Evolutionary conservation across 2,797 vertebrate species (phyloP).

Genomic region (Phyllotis vaccarum): DNA sequence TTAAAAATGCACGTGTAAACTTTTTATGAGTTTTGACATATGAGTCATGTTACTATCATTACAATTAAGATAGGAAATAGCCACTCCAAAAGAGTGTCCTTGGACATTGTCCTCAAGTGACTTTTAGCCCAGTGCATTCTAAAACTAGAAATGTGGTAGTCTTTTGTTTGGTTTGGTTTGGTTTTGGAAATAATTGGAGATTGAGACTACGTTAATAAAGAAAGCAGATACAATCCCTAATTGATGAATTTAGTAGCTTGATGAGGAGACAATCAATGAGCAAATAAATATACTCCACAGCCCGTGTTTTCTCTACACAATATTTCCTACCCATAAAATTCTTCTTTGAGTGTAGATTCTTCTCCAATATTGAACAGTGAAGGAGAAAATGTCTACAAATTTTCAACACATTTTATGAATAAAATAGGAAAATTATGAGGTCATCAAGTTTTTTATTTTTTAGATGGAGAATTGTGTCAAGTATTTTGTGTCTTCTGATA

Average conservation of each 20-base stretch:
- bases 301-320: background rate
- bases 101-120: background rate
- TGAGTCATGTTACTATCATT: background rate
- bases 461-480: background rate
- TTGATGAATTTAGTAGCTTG: background rate
- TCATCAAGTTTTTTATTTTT: background rate
- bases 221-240: background rate
- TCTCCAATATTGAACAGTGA: background rate
- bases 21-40: background rate
- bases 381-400: background rate
- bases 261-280: background rate
- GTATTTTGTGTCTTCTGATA: background rate
- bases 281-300: slow-evolving; percentile 39
- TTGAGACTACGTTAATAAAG: background rate
- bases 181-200: background rate
- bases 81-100: background rate
- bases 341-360: background rate
- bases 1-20: too few relatives aligned
- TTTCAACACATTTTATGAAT: slow-evolving; percentile 14
- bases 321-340: slow-evolving; percentile 39
- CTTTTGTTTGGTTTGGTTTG: background rate
- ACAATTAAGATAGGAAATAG: background rate
- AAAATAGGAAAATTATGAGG: background rate
- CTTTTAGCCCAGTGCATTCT: background rate
- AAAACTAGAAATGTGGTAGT: background rate